phyloP scores from a whole-genome alignment of 2,113 vertebrate species.

The Bucco capensis region DNA sequence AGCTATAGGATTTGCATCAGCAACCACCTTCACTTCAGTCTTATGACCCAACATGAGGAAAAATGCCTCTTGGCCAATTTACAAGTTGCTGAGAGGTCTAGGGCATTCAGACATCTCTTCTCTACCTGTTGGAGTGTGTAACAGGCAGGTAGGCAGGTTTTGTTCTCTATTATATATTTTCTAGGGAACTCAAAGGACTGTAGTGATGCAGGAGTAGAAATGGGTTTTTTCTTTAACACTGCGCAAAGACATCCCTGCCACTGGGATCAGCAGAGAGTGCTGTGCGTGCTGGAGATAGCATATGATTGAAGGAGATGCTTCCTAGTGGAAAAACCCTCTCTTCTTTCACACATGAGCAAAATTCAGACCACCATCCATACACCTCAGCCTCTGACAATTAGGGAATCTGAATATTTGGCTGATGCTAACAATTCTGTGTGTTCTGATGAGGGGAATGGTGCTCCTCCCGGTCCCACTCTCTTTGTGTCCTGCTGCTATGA shows the following conservation, averaged over 20 bases:
- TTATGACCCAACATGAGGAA: slow-evolving; percentile 44
- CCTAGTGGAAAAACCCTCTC: neutral
- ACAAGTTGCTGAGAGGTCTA: slow-evolving; percentile 28
- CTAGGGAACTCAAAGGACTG: neutral
- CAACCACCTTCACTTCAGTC: slow-evolving; percentile 40
- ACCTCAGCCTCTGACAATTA: neutral
- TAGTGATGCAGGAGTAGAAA: neutral
- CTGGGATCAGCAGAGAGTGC: neutral
- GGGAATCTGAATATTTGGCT: slow-evolving; percentile 4
- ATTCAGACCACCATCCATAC: neutral
- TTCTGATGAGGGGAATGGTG: slow-evolving; percentile 44
- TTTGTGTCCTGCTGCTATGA: slow-evolving; percentile 51
- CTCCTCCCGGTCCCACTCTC: slow-evolving; percentile 49
- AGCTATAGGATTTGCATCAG: slow-evolving; percentile 49
- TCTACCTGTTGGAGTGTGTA: slow-evolving; percentile 16
- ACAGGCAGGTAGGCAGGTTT: neutral
- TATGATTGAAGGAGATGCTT: neutral
- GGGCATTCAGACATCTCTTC: slow-evolving; percentile 13
- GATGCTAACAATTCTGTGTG: neutral
- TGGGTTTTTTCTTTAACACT: neutral
- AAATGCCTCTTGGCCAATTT: slow-evolving; percentile 21
- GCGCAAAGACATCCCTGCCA: neutral
- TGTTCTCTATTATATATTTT: neutral
- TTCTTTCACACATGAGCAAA: neutral
- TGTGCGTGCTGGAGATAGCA: neutral